Evolutionary conservation across 2,113 vertebrate genomes (phyloP).

Genomic region (Rhynchomys soricoides): DNA sequence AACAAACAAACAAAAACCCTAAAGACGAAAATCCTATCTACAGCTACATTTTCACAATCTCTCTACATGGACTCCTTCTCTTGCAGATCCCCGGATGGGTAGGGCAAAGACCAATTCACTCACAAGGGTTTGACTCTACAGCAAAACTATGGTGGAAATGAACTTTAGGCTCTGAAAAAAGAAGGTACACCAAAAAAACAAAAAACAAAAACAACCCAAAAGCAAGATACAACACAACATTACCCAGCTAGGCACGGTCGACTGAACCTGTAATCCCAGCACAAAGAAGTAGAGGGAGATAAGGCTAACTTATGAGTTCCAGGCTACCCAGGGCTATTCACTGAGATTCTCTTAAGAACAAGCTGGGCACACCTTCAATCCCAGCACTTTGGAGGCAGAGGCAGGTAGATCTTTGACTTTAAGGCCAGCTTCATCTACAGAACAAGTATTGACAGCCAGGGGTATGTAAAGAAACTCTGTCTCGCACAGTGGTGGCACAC

Average conservation of each 20-base stretch:
- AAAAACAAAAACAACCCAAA: too few relatives aligned
- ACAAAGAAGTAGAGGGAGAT: not conserved
- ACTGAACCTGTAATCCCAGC: not conserved
- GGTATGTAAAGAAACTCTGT: not conserved
- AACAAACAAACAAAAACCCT: constrained; percentile 4
- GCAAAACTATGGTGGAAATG: not conserved
- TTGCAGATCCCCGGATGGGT: not conserved
- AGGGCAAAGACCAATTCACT: not conserved
- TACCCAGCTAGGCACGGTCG: not conserved
- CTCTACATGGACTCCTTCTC: not conserved
- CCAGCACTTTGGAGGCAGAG: not conserved
- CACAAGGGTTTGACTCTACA: not conserved
- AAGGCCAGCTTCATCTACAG: not conserved
- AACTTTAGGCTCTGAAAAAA: not conserved
- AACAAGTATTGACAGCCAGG: not conserved
- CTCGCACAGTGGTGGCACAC: too few relatives aligned
- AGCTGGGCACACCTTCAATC: not conserved
- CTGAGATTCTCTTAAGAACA: not conserved
- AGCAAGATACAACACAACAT: too few relatives aligned
- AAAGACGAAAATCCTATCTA: not conserved
- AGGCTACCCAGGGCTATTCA: not conserved
- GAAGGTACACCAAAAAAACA: not conserved
- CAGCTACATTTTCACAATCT: not conserved
- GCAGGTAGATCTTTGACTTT: not conserved
- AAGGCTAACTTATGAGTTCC: not conserved